phyloP scores from a whole-genome alignment of 1,140 invertebrate species.

The Scaptomyza hsui region DNA sequence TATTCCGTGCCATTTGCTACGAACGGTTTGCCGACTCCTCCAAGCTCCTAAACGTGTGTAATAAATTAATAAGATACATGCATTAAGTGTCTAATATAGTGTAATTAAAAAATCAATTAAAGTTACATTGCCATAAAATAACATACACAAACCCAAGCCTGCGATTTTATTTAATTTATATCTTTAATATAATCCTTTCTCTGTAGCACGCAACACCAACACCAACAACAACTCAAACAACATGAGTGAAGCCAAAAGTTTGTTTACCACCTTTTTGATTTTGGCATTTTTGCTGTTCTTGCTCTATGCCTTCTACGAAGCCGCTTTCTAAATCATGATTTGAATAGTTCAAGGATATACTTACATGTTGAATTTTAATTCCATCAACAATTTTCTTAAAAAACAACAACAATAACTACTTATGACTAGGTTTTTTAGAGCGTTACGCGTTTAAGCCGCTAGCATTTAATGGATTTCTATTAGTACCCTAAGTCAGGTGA shows the following conservation, averaged over 20 bases:
- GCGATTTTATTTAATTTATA: conserved; percentile 5
- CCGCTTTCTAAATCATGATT: conserved; percentile 66
- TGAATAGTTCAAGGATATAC: conserved; percentile 63
- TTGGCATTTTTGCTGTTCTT: conserved; percentile 75
- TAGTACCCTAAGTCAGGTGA: conserved; percentile 76
- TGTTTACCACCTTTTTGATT: conserved; percentile 82
- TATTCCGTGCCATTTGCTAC: conserved; percentile 76
- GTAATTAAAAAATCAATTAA: background rate
- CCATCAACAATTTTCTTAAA: conserved; percentile 49
- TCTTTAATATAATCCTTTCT: conserved; percentile 18
- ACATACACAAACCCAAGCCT: background rate
- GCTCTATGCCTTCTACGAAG: conserved; percentile 82
- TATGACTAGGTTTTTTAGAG: conserved; percentile 59
- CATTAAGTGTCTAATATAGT: background rate
- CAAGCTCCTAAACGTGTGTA: conserved; percentile 27
- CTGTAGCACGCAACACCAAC: conserved; percentile 13
- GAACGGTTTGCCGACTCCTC: conserved; percentile 62
- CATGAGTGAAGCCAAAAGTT: conserved; percentile 82
- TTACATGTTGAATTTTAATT: conserved; percentile 81
- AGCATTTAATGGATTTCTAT: conserved; percentile 80
- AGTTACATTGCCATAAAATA: background rate
- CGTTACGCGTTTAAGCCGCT: conserved; percentile 74
- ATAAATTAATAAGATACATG: background rate
- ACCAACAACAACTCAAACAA: conserved; percentile 56
- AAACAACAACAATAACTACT: conserved; percentile 31